Base-by-base conservation (phyloP, 2,888 invertebrate species). In the Leptopilina syphax region DNA sequence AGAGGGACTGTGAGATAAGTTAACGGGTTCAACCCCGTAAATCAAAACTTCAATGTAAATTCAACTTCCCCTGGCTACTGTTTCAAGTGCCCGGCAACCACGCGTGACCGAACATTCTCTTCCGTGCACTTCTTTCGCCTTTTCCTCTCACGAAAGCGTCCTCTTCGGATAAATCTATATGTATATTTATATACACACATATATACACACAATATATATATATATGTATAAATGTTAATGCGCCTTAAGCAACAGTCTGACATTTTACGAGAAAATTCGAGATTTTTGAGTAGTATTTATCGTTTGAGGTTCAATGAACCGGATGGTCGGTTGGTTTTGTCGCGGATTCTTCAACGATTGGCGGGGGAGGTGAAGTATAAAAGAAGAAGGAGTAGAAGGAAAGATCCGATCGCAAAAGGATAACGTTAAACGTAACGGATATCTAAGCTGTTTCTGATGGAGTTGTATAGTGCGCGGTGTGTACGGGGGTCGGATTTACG, bases 31-130 rank as follows among this genome's bases (percentile, higher is more conserved):
- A 81, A 86, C 83, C 86, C 86, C 85, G 89, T 89, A 89, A 89
- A 89, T 89, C 86, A 87, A 50, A 86, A 86, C 85, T 84, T 84
- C 81, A 84, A 85, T 82, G 79, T 77, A 80, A 82, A 84, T 81
- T 79, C 80, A 80, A 77, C 82, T 79, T 83, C 83, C 84, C 81
- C 84, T 82, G 83, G 86, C 85, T 87, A 87, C 87, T 87, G 86
- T 87, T 87, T 86, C 85, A 86, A 87, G 84, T 86, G 86, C 84
- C 84, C 86, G 84, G 87, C 89, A 89, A 87, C 89, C 88, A 89
- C 90, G 90, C 90, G 89, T 90, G 88, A 91, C 90, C 88, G 86
- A 87, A 89, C 87, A 88, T 88, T 89, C 88, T 88, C 89, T 89
- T 89, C 89, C 89, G 81, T 82, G 82, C 81, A 82, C 80, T 83